A percentile compares a stretch with the other conserved stretches of the same genome.
Conservation (phyloP, 2,113 vertebrate species). For the Dissostichus mawsoni region DNA sequence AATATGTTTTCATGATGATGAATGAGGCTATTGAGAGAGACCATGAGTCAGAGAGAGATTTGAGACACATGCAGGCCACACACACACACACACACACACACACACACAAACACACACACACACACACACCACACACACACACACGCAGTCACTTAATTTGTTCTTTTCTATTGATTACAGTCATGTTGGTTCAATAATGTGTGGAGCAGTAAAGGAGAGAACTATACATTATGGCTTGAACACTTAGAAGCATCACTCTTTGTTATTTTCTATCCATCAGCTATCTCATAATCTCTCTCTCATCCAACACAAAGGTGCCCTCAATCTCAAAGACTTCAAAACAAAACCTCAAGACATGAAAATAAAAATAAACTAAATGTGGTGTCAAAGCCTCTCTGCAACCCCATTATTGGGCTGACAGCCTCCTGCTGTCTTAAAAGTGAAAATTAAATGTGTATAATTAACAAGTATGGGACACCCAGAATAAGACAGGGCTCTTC, state of each 20-base stretch:
- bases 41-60: conserved; percentile 44
- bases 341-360: conserved; percentile 16
- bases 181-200: conserved; percentile 64
- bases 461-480: conserved; percentile 59
- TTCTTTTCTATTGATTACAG: conserved; percentile 60
- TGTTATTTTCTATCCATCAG: conserved; percentile 22
- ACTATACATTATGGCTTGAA: conserved; percentile 23
- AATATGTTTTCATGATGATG: conserved; percentile 62
- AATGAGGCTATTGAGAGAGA: conserved; percentile 57
- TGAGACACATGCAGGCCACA: conserved; percentile 35
- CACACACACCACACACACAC: conserved; percentile 18
- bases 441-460: conserved; percentile 66
- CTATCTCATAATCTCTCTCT: conserved; percentile 37
- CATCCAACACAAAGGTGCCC: conserved; percentile 9
- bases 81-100: conserved; percentile 27
- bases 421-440: conserved; percentile 51
- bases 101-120: conserved; percentile 15
- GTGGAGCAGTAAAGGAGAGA: conserved; percentile 37
- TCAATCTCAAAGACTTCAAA: conserved; percentile 10
- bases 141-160: conserved; percentile 25
- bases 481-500: conserved; percentile 56
- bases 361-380: conserved; percentile 31
- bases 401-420: conserved; percentile 33
- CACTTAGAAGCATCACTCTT: conserved; percentile 30
- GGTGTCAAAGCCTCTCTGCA: conserved; percentile 24